Base-by-base conservation (phyloP, 2,888 invertebrate genomes). In the Epirrhoe tristata region DNA sequence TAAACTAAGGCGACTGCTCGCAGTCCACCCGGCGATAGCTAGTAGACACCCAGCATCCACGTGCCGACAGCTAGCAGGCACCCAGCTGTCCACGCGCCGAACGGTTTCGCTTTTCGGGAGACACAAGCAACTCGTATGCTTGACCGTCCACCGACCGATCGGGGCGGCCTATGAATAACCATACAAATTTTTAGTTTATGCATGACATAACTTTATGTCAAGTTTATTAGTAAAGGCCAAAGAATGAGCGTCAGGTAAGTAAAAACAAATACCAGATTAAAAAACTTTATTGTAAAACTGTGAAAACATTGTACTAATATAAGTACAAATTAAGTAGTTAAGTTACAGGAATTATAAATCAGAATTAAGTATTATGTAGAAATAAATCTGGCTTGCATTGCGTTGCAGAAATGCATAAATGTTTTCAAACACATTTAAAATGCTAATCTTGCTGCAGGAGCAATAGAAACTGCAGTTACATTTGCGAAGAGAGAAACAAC, bases 261-360 rank as follows among this genome's bases (percentile, higher is more conserved):
- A 58, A 50, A 52, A 53, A 32, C 14, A 54, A 14, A 34, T 16
- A 6, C 43, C 58, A 54, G 72, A 74, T 73, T 72, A 67, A 75
- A 73, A 78, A 73, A 66, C 54, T 77, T 78, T 81, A 81, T 81
- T 81, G 74, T 74, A 79, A 78, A 79, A 79, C 75, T 77, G 78
- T 75, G 74, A 71, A 74, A 36, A 58, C 73, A 77, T 79, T 79
- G 78, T 80, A 78, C 77, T 77, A 72, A 73, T 56, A 63, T 58
- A 66, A 77, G 73, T 69, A 69, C 61, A 69, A 61, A 61, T 63
- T 64, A 62, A 64, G 62, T 63, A 69, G 54, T 57, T 60, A 62
- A 63, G 51, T 56, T 43, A 61, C n/a, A 57, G 14, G 17, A 59
- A 34, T 57, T 50, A 50, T 67, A 17, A 60, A 56, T 51, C 36